Base-by-base conservation (phyloP, 2,888 invertebrate species). In the Andrena fulva region DNA sequence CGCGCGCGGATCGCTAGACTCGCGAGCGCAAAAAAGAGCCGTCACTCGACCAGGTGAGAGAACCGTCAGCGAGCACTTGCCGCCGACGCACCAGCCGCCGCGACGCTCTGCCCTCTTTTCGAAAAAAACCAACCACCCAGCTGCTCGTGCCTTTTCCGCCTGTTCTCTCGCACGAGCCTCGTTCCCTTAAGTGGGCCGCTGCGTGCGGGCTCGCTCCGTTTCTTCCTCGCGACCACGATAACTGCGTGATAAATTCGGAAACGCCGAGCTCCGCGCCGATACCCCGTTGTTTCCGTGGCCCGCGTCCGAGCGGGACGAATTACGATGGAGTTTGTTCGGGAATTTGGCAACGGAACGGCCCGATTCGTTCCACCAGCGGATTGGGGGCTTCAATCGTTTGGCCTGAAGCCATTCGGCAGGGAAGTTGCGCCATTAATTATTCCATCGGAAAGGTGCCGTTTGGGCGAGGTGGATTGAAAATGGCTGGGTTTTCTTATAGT, bases 361-460 rank as follows among this genome's bases (percentile, higher is more conserved):
- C 27, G 73, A 73, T 77, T 42, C 31, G 52, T 69, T 77, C 33
- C 31, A 10, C 20, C 50, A 20, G 6, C 33, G 50, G 27, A 29
- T 48, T 48, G n/a, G 48, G 54, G 24, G 24, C 52, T 48, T 33
- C 33, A 59, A 75, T 75, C 78, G 78, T 64, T 75, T 79, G 78
- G 75, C 63, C 69, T 7, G 69, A 31, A 29, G 75, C 75, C 78
- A 79, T 75, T 63, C 20, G 20, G 1, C 16, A 16, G 63, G 48
- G 50, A 79, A 79, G 48, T 75, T 56, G 63, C 20, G 29, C 59
- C 56, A 79, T 70, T 77, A 66, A 64, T 77, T 77, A 77, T 71
- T 77, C 56, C 48, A 77, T 77, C 48, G 56, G 48, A 35, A 64
- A 31, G 59, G 31, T 50, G 59, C 10, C 27, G 24, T 33, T 24